Base-by-base conservation (phyloP, 2,113 vertebrate species). In the Oenanthe oenanthe region DNA sequence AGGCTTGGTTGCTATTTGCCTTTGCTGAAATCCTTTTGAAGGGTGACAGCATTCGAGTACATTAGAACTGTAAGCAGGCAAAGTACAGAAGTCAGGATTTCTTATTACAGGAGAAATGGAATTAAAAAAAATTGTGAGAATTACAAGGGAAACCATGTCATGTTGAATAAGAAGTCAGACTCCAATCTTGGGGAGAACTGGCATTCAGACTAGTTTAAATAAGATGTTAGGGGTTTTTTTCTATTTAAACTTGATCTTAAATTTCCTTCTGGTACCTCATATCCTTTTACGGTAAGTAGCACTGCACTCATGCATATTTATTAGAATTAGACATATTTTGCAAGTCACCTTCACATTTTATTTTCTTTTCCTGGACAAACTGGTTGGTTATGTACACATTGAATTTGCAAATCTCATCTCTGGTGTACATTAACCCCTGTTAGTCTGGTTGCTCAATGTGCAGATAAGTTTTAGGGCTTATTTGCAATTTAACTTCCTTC, bases 261-360 rank as follows among this genome's bases (percentile, higher is more conserved):
- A 54, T 94, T 92, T 92, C 70, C 65, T 85, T 78, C 65, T 83
- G 75, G 71, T 80, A 73, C 72, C 48, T 93, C 71, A 28, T 82
- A 82, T 36, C 93, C 70, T 91, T 92, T 92, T 68, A 95, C 0
- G 13, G 90, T 89, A 86, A 85, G 36, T 36, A 91, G 65, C 28
- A 28, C 79, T 48, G 48, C 8, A 45, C 2, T 71, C 42, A 71
- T 88, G 48, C 70, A 86, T 89, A 93, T 87, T 91, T 93, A 91
- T 89, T 88, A 88, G 68, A 56, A 63, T 80, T 89, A 91, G 74
- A 79, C 68, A 34, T 95, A 92, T 82, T 97, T 94, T 94, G 91
- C 96, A 96, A 97, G 94, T 96, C 97, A 97, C 93, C 95, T 96
- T 96, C 92, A 90, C 56, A 94, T 71, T 87, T 86, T 76, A 26